These are phyloP conservation scores for Rhinophrynus dorsalis DNA, from an alignment of 2,797 vertebrate species.

Conservation along the genomic window DNA sequence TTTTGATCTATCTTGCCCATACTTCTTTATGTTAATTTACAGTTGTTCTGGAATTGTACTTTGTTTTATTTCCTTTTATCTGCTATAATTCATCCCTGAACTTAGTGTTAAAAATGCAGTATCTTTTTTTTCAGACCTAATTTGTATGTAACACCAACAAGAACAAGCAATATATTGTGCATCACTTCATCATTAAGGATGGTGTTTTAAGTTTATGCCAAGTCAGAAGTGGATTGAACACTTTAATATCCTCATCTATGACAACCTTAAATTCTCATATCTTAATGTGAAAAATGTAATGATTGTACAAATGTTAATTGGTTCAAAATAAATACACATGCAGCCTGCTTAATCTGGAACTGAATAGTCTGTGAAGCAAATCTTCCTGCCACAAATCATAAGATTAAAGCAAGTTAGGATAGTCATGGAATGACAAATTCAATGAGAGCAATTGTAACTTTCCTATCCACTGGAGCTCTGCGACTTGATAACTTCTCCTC, in stretches of 20 bases:
- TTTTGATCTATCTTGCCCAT: too few species aligned
- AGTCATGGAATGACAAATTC: slow-evolving; percentile 48
- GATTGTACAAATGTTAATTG: slow-evolving; percentile 48
- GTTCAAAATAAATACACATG: slow-evolving; percentile 48
- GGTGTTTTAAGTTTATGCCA: background rate
- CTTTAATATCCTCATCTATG: background rate
- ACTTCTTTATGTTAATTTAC: too few species aligned
- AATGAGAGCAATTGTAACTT: slow-evolving; percentile 27
- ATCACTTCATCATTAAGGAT: slow-evolving; percentile 3
- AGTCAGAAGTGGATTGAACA: background rate
- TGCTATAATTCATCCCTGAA: too few species aligned
- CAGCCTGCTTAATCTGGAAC: slow-evolving; percentile 44
- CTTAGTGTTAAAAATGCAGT: background rate
- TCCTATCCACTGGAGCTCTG: slow-evolving; percentile 52
- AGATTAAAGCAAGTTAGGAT: slow-evolving; percentile 49
- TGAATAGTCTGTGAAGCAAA: slow-evolving; percentile 23
- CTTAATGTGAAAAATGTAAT: slow-evolving; percentile 18
- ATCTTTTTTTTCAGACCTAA: background rate
- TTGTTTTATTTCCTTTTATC: too few species aligned
- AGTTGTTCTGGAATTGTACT: too few species aligned
- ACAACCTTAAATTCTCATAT: background rate
- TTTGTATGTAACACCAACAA: background rate
- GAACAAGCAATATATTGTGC: background rate
- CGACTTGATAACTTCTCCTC: background rate
- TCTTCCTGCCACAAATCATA: slow-evolving; percentile 21